phyloP scores from a whole-genome alignment of 2,113 vertebrate species.

The Motacilla tschutschensis region DNA sequence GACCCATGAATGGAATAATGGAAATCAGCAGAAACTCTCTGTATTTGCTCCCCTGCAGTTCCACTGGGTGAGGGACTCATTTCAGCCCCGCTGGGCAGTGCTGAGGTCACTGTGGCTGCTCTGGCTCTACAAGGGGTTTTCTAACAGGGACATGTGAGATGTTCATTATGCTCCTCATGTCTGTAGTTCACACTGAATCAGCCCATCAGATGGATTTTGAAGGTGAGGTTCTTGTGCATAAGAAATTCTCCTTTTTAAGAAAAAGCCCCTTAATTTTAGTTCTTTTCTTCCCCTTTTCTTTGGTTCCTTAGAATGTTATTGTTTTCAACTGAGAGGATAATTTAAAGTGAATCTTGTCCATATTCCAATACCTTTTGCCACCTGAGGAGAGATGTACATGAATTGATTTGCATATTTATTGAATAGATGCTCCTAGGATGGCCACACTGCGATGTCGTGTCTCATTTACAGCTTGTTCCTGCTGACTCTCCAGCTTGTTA shows the following conservation, averaged over 20 bases:
- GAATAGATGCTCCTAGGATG: conserved; percentile 20
- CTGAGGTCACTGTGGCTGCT: background rate
- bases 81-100: background rate
- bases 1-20: background rate
- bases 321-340: conserved; percentile 22
- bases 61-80: background rate
- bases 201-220: background rate
- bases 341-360: conserved; percentile 17
- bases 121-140: background rate
- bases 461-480: conserved; percentile 45
- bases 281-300: background rate
- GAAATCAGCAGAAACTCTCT: background rate
- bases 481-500: conserved; percentile 41
- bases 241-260: background rate
- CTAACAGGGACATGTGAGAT: background rate
- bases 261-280: background rate
- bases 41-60: background rate
- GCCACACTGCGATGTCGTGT: background rate
- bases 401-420: conserved; percentile 56
- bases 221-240: background rate
- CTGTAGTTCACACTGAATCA: background rate
- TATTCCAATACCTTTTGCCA: conserved; percentile 25
- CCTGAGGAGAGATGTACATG: conserved; percentile 29
- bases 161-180: background rate
- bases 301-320: background rate